Evolutionary conservation across 30 jellyfish, hydroid and myxozoan species (phyloP), one percentile per base, ranked within the genome.

Genomic region (Catostylus mosaicus): DNA sequence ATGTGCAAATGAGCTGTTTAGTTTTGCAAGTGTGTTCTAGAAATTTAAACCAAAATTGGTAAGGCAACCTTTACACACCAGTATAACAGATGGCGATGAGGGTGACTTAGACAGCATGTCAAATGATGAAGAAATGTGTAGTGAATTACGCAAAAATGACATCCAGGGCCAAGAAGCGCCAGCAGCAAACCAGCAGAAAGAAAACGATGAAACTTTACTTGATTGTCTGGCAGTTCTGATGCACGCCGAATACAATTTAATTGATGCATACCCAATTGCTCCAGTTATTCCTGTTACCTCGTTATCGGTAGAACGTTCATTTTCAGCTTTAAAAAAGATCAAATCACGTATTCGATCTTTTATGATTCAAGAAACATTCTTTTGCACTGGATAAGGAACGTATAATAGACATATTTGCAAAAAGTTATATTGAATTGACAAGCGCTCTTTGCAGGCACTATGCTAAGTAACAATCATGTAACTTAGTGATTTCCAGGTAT

Each of bases 381-480:
- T 31, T 71, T 67, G 30, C 31, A 64, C 33, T 77, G 0, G 65
- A 77, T 0, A 56, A n/a, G 48, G 88, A 77, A n/a, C n/a, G n/a
- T n/a, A 59, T 77, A 22, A 77, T 77, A 30, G 84, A 77, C 47
- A 0, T 19, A 59, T 60, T 77, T 35, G 88, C 61, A 9, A 77
- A 57, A 77, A 26, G 85, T 37, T 57, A 0, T 20, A 77, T 23
- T 32, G 84, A 77, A 60, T 84, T 77, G 30, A 16, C 64, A 56
- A 60, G 32, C 38, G 88, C 67, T 52, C 88, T 54, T 60, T 77
- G 51, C 35, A 60, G n/a, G n/a, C n/a, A n/a, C n/a, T n/a, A n/a
- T n/a, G n/a, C n/a, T n/a, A n/a, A n/a, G n/a, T n/a, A n/a, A n/a
- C n/a, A n/a, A n/a, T n/a, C n/a, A n/a, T n/a, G n/a, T n/a, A n/a